These are phyloP conservation scores for Cyclophora albipunctata DNA, from an alignment of 2,888 invertebrate species.

Conservation along the genomic window DNA sequence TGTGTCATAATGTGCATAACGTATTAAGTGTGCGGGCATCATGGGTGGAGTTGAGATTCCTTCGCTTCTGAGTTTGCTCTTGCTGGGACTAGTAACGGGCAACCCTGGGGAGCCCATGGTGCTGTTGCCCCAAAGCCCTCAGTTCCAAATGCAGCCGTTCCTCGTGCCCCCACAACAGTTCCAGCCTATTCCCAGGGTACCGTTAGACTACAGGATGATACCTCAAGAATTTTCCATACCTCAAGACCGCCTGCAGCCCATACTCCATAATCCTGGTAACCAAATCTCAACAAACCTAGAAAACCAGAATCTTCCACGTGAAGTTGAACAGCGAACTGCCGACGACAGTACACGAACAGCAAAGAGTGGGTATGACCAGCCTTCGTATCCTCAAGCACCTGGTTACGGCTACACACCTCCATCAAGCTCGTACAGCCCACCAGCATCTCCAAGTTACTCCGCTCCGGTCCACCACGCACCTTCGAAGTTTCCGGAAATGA, in stretches of 20 bases:
- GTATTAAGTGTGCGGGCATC: constrained; percentile 22
- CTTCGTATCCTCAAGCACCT: constrained; percentile 13
- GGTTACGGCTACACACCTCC: constrained; percentile 17
- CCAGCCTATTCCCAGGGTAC: constrained; percentile 11
- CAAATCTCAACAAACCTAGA: no score
- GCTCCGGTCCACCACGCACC: constrained; percentile 16
- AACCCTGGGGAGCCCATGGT: constrained; percentile 33
- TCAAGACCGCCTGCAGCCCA: constrained; percentile 9
- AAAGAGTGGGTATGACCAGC: constrained; percentile 11
- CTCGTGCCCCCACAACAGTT: constrained; percentile 15
- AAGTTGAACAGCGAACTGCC: background rate
- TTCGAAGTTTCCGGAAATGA: constrained; percentile 30
- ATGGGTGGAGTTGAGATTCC: constrained; percentile 34
- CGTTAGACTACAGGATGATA: constrained; percentile 9
- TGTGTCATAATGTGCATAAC: constrained; percentile 13
- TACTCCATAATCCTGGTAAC: constrained; percentile 8
- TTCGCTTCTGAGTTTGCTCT: constrained; percentile 27
- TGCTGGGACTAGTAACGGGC: constrained; percentile 20
- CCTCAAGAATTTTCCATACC: constrained; percentile 6
- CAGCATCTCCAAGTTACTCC: constrained; percentile 6
- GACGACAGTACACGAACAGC: constrained; percentile 12
- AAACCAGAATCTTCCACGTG: no score
- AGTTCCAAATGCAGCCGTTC: constrained; percentile 15
- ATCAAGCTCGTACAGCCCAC: constrained; percentile 16
- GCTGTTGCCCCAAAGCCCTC: constrained; percentile 15